Evolutionary conservation across 1,140 invertebrate species (phyloP), one percentile per base, ranked within the genome.

Genomic region (Drosophila arawakana): DNA sequence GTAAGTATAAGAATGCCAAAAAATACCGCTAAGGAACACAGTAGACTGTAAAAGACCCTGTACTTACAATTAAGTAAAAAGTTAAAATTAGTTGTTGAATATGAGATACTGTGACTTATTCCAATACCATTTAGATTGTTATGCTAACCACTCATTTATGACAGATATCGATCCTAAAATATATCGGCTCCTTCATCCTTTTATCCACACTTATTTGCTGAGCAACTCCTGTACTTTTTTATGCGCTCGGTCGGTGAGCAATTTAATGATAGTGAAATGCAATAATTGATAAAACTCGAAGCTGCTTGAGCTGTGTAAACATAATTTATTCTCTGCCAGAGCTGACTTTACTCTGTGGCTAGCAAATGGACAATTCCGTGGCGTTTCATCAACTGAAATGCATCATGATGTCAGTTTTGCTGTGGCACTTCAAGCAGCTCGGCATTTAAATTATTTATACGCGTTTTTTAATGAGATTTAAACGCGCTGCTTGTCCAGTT

Each of bases 1-100:
- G 98, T 99, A 93, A 95, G 94, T 94, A 41, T 11, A 55, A 15
- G 9, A 54, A 35, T 35, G 30, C 25, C 49, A 52, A 52, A 35
- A 52, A n/a, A 18, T 46, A 7, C 0, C n/a, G n/a, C 18, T 21
- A 21, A 21, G 18, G 1, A 21, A 21, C 2, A 2, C 18, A 21
- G 2, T 21, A 30, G 25, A 30, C 25, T 3, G 25, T 30, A 30
- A 30, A 30, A 30, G 25, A 30, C 25, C 25, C 25, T 30, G 25
- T 30, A 25, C 25, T 4, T 25, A 25, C 4, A 5, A 6, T 30
- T 0, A 30, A 30, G 18, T 21, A 21, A 21, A 1, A 21, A 21
- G 18, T 21, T 2, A 21, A 0, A 2, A 21, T 21, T 21, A 21
- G 18, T 21, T 21, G 18, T 21, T 21, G 2, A 21, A 21, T 18